phyloP scores from a whole-genome alignment of 2,797 vertebrate species.

The Amniataba percoides region DNA sequence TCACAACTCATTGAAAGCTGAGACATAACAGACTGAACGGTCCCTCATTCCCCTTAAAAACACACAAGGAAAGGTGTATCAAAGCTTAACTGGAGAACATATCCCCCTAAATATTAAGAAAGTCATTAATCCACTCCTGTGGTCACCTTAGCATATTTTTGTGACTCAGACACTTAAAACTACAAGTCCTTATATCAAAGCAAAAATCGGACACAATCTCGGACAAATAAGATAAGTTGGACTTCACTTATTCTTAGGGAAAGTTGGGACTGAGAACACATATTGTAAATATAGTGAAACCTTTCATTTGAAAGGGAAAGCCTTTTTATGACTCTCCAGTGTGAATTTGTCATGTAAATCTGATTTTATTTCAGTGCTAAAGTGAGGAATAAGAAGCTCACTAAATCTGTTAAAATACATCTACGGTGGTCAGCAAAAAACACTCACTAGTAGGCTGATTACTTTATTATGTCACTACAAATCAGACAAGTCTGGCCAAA shows the following conservation, averaged over 20 bases:
- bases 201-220: neutral
- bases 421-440: neutral
- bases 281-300: neutral
- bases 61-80: neutral
- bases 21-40: neutral
- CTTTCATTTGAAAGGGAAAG: neutral
- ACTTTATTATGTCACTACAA: constrained; percentile 20
- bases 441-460: neutral
- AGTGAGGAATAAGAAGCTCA: neutral
- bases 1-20: no score
- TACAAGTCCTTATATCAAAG: neutral
- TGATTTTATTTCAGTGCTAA: neutral
- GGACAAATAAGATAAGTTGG: neutral
- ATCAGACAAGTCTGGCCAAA: constrained; percentile 3
- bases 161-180: neutral
- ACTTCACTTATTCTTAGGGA: no score
- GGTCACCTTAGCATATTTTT: neutral
- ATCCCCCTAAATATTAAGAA: neutral
- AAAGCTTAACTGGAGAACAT: neutral
- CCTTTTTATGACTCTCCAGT: neutral
- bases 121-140: neutral
- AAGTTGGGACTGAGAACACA: neutral
- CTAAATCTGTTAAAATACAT: neutral
- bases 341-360: neutral
- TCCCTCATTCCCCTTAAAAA: neutral